These are phyloP conservation scores for Colistium nudipinnis DNA, from an alignment of 2,113 vertebrate genomes.

Conservation along the genomic window DNA sequence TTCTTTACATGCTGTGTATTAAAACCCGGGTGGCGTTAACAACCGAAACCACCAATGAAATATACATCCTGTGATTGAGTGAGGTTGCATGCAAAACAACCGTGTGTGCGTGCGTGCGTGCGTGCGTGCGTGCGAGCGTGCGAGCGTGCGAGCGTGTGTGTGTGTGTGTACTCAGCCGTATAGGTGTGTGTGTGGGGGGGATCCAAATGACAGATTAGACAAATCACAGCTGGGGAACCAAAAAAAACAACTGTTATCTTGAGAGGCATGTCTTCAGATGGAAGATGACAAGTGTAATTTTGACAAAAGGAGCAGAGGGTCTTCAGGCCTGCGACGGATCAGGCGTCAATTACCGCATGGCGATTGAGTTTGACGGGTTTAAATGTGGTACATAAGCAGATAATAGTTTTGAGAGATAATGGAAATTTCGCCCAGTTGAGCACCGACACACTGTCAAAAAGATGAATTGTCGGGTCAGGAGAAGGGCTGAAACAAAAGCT, in stretches of 20 bases:
- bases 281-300: constrained; percentile 83
- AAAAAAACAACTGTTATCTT: constrained; percentile 55
- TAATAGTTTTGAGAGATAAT: constrained; percentile 77
- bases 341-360: constrained; percentile 75
- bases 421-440: constrained; percentile 62
- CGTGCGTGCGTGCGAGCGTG: background rate
- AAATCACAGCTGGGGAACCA: constrained; percentile 54
- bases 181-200: background rate
- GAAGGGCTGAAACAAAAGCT: constrained; percentile 53
- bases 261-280: constrained; percentile 72
- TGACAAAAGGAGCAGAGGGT: constrained; percentile 65
- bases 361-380: constrained; percentile 79
- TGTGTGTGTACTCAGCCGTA: no score
- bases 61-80: constrained; percentile 6
- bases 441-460: constrained; percentile 75
- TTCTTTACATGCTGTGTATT: background rate
- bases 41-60: background rate
- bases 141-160: constrained; percentile 1
- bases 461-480: constrained; percentile 79
- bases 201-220: constrained; percentile 40
- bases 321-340: constrained; percentile 57
- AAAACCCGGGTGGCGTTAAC: background rate
- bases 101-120: constrained; percentile 6
- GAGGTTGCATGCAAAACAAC: background rate
- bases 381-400: constrained; percentile 73